Evolutionary conservation across 1,140 invertebrate species (phyloP).

Genomic region (Drosophila trapezifrons): DNA sequence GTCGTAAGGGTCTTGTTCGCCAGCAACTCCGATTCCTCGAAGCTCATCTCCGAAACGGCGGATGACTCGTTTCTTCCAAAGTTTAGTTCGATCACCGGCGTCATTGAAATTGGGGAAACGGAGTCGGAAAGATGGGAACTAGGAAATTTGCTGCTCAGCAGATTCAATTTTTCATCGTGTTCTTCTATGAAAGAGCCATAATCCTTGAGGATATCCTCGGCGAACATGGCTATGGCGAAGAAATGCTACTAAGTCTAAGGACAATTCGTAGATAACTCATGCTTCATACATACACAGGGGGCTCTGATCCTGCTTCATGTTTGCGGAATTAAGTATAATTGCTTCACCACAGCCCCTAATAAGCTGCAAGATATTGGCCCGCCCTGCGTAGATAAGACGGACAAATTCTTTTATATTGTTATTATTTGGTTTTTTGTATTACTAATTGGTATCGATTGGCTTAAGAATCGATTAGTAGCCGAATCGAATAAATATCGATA

Average conservation of each 20-base stretch:
- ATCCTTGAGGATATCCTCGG: slow-evolving; percentile 73
- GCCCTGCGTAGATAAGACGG: neutral
- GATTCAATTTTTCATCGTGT: slow-evolving; percentile 59
- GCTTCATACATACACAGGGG: slow-evolving; percentile 24
- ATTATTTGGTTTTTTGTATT: slow-evolving; percentile 30
- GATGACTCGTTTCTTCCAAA: slow-evolving; percentile 6
- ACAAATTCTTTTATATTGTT: slow-evolving; percentile 6
- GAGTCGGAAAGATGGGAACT: neutral
- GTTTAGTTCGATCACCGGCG: slow-evolving; percentile 55
- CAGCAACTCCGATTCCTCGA: slow-evolving; percentile 91
- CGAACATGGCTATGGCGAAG: slow-evolving; percentile 61
- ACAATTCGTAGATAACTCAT: neutral
- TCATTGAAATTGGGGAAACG: slow-evolving; percentile 16
- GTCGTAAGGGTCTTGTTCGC: slow-evolving; percentile 93
- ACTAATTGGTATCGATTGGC: neutral
- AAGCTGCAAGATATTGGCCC: neutral
- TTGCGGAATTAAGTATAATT: neutral
- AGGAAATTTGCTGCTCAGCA: slow-evolving; percentile 39
- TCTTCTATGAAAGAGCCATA: slow-evolving; percentile 73
- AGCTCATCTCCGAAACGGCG: slow-evolving; percentile 71
- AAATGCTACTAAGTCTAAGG: neutral
- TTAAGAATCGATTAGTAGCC: neutral
- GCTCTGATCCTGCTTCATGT: slow-evolving; percentile 31
- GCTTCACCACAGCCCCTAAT: neutral
- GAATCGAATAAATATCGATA: neutral